Evolutionary conservation across 2,888 invertebrate species (phyloP).

Genomic region (Rhabditophanes sp.): DNA sequence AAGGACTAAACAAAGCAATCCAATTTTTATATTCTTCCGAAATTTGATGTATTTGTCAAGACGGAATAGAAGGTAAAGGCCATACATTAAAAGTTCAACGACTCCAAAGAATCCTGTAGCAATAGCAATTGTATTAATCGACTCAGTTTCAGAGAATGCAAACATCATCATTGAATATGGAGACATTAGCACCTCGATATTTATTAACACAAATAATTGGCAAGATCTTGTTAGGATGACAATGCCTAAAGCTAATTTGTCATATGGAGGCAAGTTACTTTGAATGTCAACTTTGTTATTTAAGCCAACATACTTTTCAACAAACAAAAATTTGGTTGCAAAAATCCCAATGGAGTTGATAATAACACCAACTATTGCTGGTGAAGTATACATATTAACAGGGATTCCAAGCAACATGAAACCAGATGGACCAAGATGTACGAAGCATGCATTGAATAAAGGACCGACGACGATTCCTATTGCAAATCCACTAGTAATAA

Average conservation of each 20-base stretch:
- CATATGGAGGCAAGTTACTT: conserved; percentile 9
- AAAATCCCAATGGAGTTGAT: conserved; percentile 14
- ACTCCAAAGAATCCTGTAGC: too few relatives aligned
- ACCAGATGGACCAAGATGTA: conserved; percentile 17
- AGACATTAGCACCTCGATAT: too few relatives aligned
- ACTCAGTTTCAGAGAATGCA: too few relatives aligned
- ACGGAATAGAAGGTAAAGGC: too few relatives aligned
- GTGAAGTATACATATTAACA: conserved; percentile 20
- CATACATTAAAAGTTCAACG: too few relatives aligned
- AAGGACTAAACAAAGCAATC: too few relatives aligned
- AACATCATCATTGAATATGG: too few relatives aligned
- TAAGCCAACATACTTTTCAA: conserved; percentile 14
- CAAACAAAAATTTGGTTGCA: conserved; percentile 14
- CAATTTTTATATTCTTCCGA: too few relatives aligned
- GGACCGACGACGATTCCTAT: conserved; percentile 22
- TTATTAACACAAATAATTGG: too few relatives aligned
- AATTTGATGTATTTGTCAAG: too few relatives aligned
- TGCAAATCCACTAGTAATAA: conserved; percentile 23
- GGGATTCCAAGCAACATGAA: conserved; percentile 9
- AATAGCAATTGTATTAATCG: too few relatives aligned
- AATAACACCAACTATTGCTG: conserved; percentile 13
- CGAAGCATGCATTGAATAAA: conserved; percentile 19
- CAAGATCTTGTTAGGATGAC: too few relatives aligned
- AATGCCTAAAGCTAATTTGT: conserved; percentile 10
- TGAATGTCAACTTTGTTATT: conserved; percentile 3